Evolutionary conservation across 2,797 vertebrate genomes (phyloP), one percentile per base, ranked within the genome.

Genomic region (Crocidura indochinensis): DNA sequence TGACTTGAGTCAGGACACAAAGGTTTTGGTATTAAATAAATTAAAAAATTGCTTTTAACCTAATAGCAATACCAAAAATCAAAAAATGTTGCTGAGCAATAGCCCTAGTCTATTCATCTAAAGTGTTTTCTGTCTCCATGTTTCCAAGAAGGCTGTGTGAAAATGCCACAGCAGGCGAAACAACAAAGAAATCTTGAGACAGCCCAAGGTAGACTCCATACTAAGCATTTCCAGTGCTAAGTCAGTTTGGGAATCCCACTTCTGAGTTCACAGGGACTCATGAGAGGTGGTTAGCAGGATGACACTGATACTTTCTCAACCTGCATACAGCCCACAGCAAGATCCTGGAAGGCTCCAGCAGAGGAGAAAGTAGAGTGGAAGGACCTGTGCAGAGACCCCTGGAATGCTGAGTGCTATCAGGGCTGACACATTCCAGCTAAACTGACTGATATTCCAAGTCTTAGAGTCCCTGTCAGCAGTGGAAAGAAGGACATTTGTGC

Each of bases 31-130:
- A 49, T 31, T 71, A 75, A 15, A 93, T n/a, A 65, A 24, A 65
- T 69, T 90, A 49, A 49, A 87, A 84, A 91, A 72, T 19, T 29
- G 71, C 53, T 62, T 64, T 51, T 31, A 31, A 62, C 65, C 11
- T 87, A 81, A n/a, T 73, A 86, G 87, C 10, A 89, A 44, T 47
- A 79, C 29, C 62, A 75, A 79, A 88, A 90, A 74, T 22, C 27
- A 86, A 72, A 86, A 72, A 75, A 72, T 79, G 74, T 51, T 73
- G 84, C 26, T 9, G 62, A 79, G 53, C 46, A 84, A 89, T 24
- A 68, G 26, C 20, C n/a, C 14, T n/a, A 72, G 20, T 17, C 60
- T 77, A 12, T 49, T 91, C 62, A 64, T 67, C 22, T 75, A 22
- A 87, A 53, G 76, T 26, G 27, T 27, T 76, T 87, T 77, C 44